A percentile compares a stretch with the other conserved stretches of the same genome.
phyloP scores from a whole-genome alignment of 1,140 invertebrate genomes.

The Drosophila nigromelanica region DNA sequence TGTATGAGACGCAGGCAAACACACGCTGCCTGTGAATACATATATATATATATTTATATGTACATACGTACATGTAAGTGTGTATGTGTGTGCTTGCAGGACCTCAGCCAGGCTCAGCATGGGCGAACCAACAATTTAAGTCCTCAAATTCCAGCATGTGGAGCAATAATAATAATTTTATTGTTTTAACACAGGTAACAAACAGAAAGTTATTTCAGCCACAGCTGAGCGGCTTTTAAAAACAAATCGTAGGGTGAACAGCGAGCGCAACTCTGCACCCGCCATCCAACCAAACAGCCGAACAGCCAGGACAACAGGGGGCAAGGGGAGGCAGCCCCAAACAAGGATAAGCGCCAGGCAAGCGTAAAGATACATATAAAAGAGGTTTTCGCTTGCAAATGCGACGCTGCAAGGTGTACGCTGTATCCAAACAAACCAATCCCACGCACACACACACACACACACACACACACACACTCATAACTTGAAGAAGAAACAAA shows the following conservation, averaged over 20 bases:
- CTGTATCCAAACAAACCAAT: constrained; percentile 64
- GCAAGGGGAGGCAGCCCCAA: constrained; percentile 1
- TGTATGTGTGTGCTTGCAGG: constrained; percentile 14
- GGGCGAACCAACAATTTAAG: constrained; percentile 70
- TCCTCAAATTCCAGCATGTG: constrained; percentile 82
- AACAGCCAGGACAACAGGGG: constrained; percentile 37
- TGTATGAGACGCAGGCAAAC: constrained; percentile 46
- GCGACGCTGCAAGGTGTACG: constrained; percentile 51
- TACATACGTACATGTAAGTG: neutral
- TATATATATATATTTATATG: neutral
- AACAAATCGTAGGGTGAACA: constrained; percentile 75
- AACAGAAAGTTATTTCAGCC: constrained; percentile 81
- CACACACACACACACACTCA: constrained; percentile 31
- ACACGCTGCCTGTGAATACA: neutral
- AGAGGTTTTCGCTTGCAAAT: constrained; percentile 60
- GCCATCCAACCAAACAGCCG: constrained; percentile 13
- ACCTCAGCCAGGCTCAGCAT: constrained; percentile 7
- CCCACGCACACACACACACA: constrained; percentile 14
- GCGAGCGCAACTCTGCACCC: constrained; percentile 7
- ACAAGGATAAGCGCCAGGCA: constrained; percentile 65
- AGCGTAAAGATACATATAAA: constrained; percentile 72
- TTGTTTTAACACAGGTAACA: constrained; percentile 82
- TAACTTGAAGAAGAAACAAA: constrained; percentile 70
- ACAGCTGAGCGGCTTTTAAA: constrained; percentile 82
- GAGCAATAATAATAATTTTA: constrained; percentile 83